Base-by-base conservation (phyloP, 2,888 invertebrate species). In the Digitonthophagus gazella region DNA sequence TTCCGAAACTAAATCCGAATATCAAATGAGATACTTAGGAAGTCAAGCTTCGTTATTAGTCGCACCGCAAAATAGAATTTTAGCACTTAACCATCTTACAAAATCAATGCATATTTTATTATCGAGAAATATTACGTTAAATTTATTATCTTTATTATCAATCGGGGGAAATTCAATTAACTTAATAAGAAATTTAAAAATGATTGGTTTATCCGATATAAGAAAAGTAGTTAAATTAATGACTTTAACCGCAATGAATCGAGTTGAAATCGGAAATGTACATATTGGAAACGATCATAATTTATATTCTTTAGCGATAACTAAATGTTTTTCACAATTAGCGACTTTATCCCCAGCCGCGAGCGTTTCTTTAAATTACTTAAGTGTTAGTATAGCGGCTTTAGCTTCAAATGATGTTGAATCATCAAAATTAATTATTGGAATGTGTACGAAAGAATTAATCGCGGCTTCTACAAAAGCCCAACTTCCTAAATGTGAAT, bases 181-280 rank as follows among this genome's bases (percentile, higher is more conserved):
- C 65, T 73, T 83, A 65, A 78, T 81, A 2, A 78, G 76, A 58
- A 80, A 79, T 71, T 75, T 83, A 61, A 80, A 82, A 71, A 75
- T 78, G 20, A 81, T 83, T 15, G 83, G 83, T n/a, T 79, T 89
- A 68, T 84, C 85, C 1, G 88, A 89, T 78, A 86, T 89, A 44
- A 83, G 85, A 67, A 85, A 87, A 75, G 66, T 68, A 19, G 85
- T 88, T 0, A 83, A 85, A 8, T 81, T 89, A 19, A 88, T 89
- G 89, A 86, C 86, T 18, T 78, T 89, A 67, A 85, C 86, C 58
- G 87, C 88, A 2, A 84, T 85, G 73, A 86, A 86, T 56, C 82
- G 86, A 67, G 84, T 87, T 20, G 85, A 85, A 72, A 79, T 84
- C 2, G 73, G 73, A 22, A 76, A 78, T 67, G 71, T 79, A 11